phyloP scores from a whole-genome alignment of 2,113 vertebrate genomes.

The Stomatorhinus ivindoensis region DNA sequence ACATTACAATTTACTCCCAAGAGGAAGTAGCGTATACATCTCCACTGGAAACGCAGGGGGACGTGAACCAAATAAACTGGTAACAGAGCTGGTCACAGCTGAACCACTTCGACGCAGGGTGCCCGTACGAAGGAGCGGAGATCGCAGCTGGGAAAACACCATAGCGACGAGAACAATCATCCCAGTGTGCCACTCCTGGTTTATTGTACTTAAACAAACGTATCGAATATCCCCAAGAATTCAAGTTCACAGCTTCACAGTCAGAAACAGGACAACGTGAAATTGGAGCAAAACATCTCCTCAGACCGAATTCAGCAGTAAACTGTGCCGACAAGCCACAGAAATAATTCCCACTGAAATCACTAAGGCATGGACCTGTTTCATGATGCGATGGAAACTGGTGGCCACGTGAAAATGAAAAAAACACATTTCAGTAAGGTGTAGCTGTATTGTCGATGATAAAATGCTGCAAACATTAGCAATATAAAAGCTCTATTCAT shows the following conservation, averaged over 20 bases:
- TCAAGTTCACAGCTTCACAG: constrained; percentile 10
- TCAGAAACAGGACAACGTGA: background rate
- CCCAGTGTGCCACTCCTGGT: background rate
- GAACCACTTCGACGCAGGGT: background rate
- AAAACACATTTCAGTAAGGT: background rate
- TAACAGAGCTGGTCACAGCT: constrained; percentile 17
- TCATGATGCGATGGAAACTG: background rate
- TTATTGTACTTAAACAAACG: constrained; percentile 12
- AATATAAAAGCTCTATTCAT: background rate
- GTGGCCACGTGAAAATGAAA: background rate
- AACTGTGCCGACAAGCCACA: background rate
- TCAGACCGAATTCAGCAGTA: background rate
- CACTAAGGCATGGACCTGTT: background rate
- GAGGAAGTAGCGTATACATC: background rate
- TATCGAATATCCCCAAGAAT: background rate
- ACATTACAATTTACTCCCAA: background rate
- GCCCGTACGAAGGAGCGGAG: background rate
- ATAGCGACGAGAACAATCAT: constrained; percentile 4
- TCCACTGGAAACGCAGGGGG: background rate
- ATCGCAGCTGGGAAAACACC: constrained; percentile 24
- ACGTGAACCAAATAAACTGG: constrained; percentile 17
- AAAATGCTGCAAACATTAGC: background rate
- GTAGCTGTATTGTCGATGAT: background rate
- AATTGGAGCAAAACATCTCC: background rate
- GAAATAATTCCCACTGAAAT: background rate